Conservation (phyloP, 92 coral and sea anemone species). For the Bergia puertoricense region DNA sequence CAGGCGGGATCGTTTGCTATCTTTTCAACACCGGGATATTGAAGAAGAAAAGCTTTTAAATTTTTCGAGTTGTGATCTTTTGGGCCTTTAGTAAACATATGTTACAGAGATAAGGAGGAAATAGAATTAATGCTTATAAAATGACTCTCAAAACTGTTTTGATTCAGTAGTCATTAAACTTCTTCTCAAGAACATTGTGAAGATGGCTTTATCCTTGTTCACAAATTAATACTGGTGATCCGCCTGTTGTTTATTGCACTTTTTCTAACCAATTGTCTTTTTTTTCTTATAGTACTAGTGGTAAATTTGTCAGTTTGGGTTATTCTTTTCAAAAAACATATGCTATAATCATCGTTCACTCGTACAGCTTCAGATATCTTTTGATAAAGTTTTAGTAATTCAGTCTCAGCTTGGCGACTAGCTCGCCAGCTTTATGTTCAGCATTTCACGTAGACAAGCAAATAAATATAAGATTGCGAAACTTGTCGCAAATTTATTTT, state of each 20-base stretch:
- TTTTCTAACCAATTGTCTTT: not conserved
- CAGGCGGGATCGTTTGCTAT: not conserved
- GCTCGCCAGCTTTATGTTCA: too few relatives aligned
- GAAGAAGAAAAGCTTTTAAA: conserved; percentile 14
- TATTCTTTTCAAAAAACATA: too few relatives aligned
- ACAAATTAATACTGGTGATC: not conserved
- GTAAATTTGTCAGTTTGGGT: not conserved
- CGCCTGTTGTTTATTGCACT: not conserved
- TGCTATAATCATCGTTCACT: too few relatives aligned
- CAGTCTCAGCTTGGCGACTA: too few relatives aligned
- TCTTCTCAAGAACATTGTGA: not conserved
- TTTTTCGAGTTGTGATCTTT: not conserved
- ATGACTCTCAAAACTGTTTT: not conserved
- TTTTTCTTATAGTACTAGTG: too few relatives aligned
- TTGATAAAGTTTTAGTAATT: too few relatives aligned
- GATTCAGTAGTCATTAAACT: not conserved
- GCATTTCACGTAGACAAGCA: too few relatives aligned
- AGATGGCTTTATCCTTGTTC: not conserved
- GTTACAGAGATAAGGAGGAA: not conserved
- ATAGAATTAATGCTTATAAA: conserved; percentile 4
- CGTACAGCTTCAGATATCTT: too few relatives aligned
- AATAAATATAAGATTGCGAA: too few relatives aligned
- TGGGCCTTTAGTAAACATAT: conserved; percentile 14
- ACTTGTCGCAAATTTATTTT: too few relatives aligned
- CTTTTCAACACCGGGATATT: conserved; percentile 21